Evolutionary conservation across 2,888 invertebrate genomes (phyloP), one percentile per base, ranked within the genome.

Genomic region (Mesorhabditis belari): DNA sequence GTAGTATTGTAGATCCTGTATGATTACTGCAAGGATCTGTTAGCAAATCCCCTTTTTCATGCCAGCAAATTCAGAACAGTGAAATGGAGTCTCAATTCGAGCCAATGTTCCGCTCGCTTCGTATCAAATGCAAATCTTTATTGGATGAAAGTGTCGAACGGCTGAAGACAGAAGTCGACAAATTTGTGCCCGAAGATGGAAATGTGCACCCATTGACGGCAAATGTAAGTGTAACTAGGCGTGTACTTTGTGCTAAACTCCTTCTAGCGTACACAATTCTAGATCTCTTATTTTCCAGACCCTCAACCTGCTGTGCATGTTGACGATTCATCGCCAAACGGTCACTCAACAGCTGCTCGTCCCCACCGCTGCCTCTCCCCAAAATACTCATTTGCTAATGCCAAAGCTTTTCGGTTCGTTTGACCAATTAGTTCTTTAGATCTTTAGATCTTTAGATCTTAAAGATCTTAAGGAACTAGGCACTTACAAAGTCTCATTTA

Each of bases 181-280:
- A 83, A 64, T 88, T 88, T 76, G 87, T 95, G 79, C 93, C 96
- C 0, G 90, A 89, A 81, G 98, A 98, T 85, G 98, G 96, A 63
- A 98, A 96, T 0, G 96, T 96, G 29, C 95, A 95, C 81, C 93
- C 96, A 83, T 85, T 93, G 63, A 93, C 94, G 0, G 92, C 90
- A 66, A 93, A 94, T 79, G 91, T 93, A 69, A 77, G 82, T 79
- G 21, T 5, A 24, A 53, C n/a, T 17, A 6, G 23, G 24, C 19
- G 51, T 19, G 21, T 49, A 21, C 12, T 3, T 44, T 50, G 9
- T 24, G 23, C 4, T 9, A 12, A 9, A 52, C 29, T 28, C 17
- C 35, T 51, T 6, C 28, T 29, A 27, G 35, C 17, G 17, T n/a
- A 21, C 3, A 19, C 12, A 6, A 27, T 9, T 17, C 21, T 25